These are phyloP conservation scores for Chelon labrosus DNA, from an alignment of 2,797 vertebrate species.

Conservation along the genomic window DNA sequence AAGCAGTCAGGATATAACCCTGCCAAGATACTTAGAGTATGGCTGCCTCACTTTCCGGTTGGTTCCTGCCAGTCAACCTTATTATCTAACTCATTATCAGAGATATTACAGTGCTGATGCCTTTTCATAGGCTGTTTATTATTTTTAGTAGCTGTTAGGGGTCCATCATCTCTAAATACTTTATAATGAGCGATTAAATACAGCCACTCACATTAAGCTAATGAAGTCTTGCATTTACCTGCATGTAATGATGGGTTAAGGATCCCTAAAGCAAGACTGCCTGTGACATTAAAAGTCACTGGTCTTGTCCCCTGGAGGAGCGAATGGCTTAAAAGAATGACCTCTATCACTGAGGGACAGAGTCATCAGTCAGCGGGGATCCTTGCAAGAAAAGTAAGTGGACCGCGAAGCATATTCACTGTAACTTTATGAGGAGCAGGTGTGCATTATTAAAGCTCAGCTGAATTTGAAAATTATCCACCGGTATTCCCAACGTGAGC, in stretches of 20 bases:
- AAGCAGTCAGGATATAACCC: slow-evolving; percentile 11
- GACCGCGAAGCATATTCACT: slow-evolving; percentile 22
- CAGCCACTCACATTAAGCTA: slow-evolving; percentile 54
- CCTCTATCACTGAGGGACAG: slow-evolving; percentile 27
- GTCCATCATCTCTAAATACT: slow-evolving; percentile 56
- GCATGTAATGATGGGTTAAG: slow-evolving; percentile 39
- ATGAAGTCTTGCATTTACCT: slow-evolving; percentile 50
- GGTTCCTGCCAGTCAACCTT: slow-evolving; percentile 53
- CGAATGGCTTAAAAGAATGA: slow-evolving; percentile 42
- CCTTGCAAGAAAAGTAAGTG: slow-evolving; percentile 19
- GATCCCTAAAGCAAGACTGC: slow-evolving; percentile 25
- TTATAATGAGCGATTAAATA: slow-evolving; percentile 65
- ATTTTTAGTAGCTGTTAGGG: slow-evolving; percentile 46
- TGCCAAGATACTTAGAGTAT: slow-evolving; percentile 9
- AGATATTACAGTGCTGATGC: slow-evolving; percentile 47
- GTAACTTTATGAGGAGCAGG: slow-evolving; percentile 28
- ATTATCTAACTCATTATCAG: slow-evolving; percentile 62
- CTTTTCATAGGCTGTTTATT: slow-evolving; percentile 57
- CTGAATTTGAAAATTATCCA: slow-evolving; percentile 33
- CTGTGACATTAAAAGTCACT: slow-evolving; percentile 45
- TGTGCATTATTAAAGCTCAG: slow-evolving; percentile 28
- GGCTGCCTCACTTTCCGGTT: slow-evolving; percentile 20
- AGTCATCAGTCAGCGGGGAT: slow-evolving; percentile 27
- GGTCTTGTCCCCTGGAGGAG: slow-evolving; percentile 37
- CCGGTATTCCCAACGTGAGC: slow-evolving; percentile 23